These are phyloP conservation scores for Stomatorhinus ivindoensis DNA, from an alignment of 2,113 vertebrate genomes.

Conservation along the genomic window DNA sequence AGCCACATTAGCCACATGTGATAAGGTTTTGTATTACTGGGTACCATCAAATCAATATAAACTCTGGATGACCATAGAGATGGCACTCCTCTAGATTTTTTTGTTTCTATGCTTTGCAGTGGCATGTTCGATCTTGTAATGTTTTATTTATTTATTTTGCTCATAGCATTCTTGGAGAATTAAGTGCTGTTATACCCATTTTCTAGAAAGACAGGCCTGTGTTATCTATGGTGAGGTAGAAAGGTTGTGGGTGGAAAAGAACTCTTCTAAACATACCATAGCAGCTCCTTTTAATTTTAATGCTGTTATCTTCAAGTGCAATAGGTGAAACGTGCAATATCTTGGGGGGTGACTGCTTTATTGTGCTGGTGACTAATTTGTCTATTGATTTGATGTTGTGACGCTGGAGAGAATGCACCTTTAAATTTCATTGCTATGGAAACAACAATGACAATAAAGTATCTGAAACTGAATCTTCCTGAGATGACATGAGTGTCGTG, in stretches of 20 bases:
- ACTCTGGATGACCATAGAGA: no score
- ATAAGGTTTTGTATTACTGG: neutral
- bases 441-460: no score
- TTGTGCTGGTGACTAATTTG: no score
- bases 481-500: neutral
- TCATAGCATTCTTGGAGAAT: neutral
- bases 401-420: no score
- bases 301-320: no score
- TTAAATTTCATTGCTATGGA: no score
- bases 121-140: neutral
- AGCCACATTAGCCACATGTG: neutral
- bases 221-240: neutral
- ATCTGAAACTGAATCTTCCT: neutral
- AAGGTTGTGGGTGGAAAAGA: neutral
- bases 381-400: no score
- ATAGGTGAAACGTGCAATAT: no score
- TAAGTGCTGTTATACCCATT: neutral
- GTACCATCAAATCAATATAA: no score
- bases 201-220: neutral
- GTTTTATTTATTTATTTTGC: no score
- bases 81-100: no score
- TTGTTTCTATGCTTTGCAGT: neutral
- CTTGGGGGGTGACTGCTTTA: no score
- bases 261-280: neutral
- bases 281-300: neutral